These are phyloP conservation scores for Borostomias antarcticus DNA, from an alignment of 2,797 vertebrate species.

Conservation along the genomic window DNA sequence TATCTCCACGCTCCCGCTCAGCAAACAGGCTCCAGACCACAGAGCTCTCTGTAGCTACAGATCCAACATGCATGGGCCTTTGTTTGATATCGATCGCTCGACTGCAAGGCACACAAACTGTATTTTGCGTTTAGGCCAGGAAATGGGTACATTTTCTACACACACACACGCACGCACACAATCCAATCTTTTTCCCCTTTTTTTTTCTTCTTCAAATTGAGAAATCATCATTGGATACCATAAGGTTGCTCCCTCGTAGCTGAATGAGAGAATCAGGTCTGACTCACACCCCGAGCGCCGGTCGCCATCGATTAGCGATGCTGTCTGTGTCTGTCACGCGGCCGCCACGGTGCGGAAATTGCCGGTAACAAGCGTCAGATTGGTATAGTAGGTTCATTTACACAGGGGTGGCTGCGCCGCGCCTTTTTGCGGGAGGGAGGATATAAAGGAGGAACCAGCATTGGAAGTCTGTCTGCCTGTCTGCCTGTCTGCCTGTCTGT, in stretches of 20 bases:
- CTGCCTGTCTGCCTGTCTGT: no score
- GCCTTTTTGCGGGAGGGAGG: background rate
- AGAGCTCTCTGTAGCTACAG: no score
- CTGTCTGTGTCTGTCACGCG: background rate
- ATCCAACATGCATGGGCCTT: no score
- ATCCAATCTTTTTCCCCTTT: background rate
- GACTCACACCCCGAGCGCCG: background rate
- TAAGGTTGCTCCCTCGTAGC: background rate
- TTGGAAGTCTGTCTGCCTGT: background rate
- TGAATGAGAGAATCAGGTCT: background rate
- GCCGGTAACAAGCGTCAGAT: background rate
- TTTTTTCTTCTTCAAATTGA: background rate
- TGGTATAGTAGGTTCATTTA: background rate
- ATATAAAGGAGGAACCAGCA: background rate
- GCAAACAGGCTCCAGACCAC: no score
- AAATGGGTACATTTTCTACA: no score
- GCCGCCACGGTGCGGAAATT: background rate
- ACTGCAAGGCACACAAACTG: no score
- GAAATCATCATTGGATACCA: no score
- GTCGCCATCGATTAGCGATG: background rate
- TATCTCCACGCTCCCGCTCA: no score
- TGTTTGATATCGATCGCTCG: no score
- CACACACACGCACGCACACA: no score
- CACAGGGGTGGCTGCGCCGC: background rate
- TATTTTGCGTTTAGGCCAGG: no score